Base-by-base conservation (phyloP, 2,888 invertebrate genomes). In the Endotricha flammealis region DNA sequence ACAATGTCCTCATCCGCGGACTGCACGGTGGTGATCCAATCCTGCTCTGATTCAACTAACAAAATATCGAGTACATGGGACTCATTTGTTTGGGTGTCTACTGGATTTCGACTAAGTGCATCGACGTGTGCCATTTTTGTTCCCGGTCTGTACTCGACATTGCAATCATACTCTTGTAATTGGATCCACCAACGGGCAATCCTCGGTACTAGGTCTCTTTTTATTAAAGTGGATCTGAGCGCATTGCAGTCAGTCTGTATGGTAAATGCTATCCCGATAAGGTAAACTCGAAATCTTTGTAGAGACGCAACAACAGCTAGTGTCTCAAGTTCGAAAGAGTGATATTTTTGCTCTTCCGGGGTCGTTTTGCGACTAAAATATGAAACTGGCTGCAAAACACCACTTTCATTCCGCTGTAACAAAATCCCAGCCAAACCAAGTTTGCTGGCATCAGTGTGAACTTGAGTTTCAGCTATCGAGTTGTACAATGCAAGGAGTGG, bases 161-260 rank as follows among this genome's bases (percentile, higher is more conserved):
- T 28, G 11, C 36, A 50, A 8, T 48, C 35, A 28, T 32, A 51
- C 20, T 54, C 50, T n/a, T 47, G 48, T 4, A 54, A 8, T 8
- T 40, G 42, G 0, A 45, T 16, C 45, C 47, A 52, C 52, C 48
- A 52, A 0, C 51, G 35, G 3, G 51, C 48, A 12, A 53, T 32
- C 4, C 50, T 36, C 1, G 48, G 48, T 0, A 53, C 32, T 2
- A 53, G 8, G 27, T 46, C 48, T 0, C 39, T 28, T 31, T 48
- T 48, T 1, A 25, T 16, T 8, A 46, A 27, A 3, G 47, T 50
- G 1, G 37, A 27, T 4, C 48, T 31, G 0, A 54, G 13, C 1
- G 53, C 47, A 16, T 40, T 46, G 30, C 54, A 50, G 12, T 52
- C 52, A 0, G 45, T 50, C 2, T 39, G 24, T 2, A 53, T 37